A percentile compares a stretch with the other conserved stretches of the same genome.
These are phyloP conservation scores for Grammomys dolichurus DNA, from an alignment of 2,113 vertebrate species.

Conservation along the genomic window DNA sequence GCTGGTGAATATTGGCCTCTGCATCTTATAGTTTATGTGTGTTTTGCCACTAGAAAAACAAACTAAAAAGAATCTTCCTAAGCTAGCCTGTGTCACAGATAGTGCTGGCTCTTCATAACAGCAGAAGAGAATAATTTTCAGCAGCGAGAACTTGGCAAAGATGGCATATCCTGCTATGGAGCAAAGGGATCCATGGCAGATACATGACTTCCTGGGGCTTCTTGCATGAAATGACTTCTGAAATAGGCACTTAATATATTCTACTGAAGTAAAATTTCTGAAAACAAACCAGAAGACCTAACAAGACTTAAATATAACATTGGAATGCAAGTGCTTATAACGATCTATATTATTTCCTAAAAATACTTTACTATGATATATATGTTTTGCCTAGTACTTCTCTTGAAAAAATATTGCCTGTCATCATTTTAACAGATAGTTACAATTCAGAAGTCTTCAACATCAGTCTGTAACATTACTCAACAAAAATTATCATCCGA, in stretches of 20 bases:
- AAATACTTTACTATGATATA: not conserved
- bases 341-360: not conserved
- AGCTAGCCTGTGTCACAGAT: slow-evolving; percentile 61
- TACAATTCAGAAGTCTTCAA: not conserved
- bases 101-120: slow-evolving; percentile 53
- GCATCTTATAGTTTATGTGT: not conserved
- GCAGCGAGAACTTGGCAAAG: slow-evolving; percentile 79
- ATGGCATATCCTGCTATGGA: slow-evolving; percentile 75
- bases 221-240: slow-evolving; percentile 79
- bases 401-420: slow-evolving; percentile 10
- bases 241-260: slow-evolving; percentile 69
- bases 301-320: not conserved
- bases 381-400: not conserved
- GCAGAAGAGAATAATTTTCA: slow-evolving; percentile 77
- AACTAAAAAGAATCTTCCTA: not conserved
- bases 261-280: slow-evolving; percentile 52
- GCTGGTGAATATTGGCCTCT: not conserved
- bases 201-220: slow-evolving; percentile 79
- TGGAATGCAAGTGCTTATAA: not conserved
- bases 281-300: slow-evolving; percentile 52
- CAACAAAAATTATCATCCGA: not conserved
- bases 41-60: slow-evolving; percentile 55
- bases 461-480: not conserved
- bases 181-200: slow-evolving; percentile 79
- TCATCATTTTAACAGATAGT: not conserved